Evolutionary conservation across 2,797 vertebrate genomes (phyloP).

Genomic region (Enteromius thamalakanensis): DNA sequence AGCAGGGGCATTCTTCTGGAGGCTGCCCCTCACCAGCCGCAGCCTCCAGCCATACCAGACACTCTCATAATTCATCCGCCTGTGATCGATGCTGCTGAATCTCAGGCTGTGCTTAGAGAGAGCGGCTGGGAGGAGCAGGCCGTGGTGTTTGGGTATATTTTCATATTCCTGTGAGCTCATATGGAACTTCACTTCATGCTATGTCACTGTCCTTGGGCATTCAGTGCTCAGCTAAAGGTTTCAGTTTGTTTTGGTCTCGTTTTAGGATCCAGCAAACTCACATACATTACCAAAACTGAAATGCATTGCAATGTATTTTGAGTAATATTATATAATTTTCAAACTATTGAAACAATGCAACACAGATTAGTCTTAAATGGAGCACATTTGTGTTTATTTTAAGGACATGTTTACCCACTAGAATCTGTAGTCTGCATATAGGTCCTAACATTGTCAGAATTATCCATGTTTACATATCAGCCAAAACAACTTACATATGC

Average conservation of each 20-base stretch:
- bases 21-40: slow-evolving; percentile 45
- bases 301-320: neutral
- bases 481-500: neutral
- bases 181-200: slow-evolving; percentile 9
- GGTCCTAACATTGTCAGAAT: neutral
- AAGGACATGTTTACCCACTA: neutral
- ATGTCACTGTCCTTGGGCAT: slow-evolving; percentile 29
- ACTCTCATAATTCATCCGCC: slow-evolving; percentile 52
- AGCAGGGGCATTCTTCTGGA: slow-evolving; percentile 46
- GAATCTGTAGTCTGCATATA: no score
- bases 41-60: slow-evolving; percentile 45
- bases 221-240: neutral
- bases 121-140: neutral
- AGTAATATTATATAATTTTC: neutral
- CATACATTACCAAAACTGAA: neutral
- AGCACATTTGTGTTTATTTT: neutral
- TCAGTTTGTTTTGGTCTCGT: neutral
- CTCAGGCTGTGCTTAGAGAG: slow-evolving; percentile 29
- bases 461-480: neutral
- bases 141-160: slow-evolving; percentile 29
- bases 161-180: slow-evolving; percentile 23
- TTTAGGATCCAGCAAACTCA: neutral
- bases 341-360: neutral
- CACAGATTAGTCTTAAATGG: neutral
- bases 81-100: slow-evolving; percentile 52